Conservation (phyloP, 1,140 invertebrate genomes). For the Aethina tumida region DNA sequence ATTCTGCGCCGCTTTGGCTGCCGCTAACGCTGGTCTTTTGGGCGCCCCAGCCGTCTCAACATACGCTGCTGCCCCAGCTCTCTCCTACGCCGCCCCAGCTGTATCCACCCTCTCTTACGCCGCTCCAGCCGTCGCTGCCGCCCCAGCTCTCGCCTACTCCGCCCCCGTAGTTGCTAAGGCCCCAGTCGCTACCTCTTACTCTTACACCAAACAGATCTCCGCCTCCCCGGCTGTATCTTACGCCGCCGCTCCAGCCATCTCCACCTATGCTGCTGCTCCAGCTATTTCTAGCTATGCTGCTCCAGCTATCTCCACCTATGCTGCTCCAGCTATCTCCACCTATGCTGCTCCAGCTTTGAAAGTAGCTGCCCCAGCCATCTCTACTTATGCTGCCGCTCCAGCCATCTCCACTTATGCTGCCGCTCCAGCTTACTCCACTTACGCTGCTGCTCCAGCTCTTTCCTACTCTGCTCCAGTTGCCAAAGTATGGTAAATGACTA, state of each 20-base stretch:
- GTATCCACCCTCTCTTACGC: not conserved
- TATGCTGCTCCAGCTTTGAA: too few relatives aligned
- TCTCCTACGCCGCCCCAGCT: conserved; percentile 1
- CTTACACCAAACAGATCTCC: not conserved
- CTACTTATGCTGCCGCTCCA: not conserved
- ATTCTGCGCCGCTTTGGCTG: conserved; percentile 2
- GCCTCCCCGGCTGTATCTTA: not conserved
- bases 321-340: too few relatives aligned
- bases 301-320: too few relatives aligned
- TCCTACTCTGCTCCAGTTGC: too few relatives aligned
- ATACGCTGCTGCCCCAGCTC: not conserved
- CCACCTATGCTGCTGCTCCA: not conserved
- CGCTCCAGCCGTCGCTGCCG: not conserved
- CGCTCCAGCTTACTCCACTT: too few relatives aligned
- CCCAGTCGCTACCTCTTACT: not conserved
- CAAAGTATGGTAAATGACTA: too few relatives aligned
- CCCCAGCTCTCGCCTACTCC: not conserved
- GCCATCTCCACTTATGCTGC: too few relatives aligned
- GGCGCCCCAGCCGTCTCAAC: not conserved
- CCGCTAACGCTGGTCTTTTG: too few relatives aligned
- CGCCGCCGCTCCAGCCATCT: not conserved
- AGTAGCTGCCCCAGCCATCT: conserved; percentile 2
- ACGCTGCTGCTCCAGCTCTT: too few relatives aligned
- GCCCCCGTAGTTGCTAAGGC: not conserved
- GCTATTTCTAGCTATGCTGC: not conserved